phyloP scores from a whole-genome alignment of 2,113 vertebrate genomes.

The Lota lota region DNA sequence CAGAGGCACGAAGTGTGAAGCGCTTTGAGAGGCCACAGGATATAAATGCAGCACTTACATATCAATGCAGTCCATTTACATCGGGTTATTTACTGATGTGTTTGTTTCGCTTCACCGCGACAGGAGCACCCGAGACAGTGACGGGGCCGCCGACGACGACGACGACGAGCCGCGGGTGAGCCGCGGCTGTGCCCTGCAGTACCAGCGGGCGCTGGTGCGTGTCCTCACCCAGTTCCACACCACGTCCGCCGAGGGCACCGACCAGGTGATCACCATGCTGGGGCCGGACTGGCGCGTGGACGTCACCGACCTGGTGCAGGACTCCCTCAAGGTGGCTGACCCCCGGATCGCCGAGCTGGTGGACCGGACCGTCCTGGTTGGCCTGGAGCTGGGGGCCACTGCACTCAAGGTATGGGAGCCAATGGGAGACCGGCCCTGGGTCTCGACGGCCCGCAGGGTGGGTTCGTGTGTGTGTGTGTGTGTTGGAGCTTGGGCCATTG shows the following conservation, averaged over 20 bases:
- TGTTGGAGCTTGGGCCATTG: neutral
- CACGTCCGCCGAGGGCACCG: conserved; percentile 86
- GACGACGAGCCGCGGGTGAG: conserved; percentile 83
- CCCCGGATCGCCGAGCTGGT: conserved; percentile 88
- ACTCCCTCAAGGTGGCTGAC: conserved; percentile 89
- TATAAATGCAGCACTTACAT: too few relatives aligned
- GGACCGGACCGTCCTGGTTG: conserved; percentile 86
- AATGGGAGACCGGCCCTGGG: too few relatives aligned
- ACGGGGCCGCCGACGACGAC: conserved; percentile 76
- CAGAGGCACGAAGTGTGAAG: too few relatives aligned
- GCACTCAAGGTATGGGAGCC: conserved; percentile 82
- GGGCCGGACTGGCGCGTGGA: conserved; percentile 97
- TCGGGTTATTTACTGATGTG: too few relatives aligned
- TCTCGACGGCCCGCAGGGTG: neutral
- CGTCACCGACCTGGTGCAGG: conserved; percentile 93
- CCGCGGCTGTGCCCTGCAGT: conserved; percentile 93
- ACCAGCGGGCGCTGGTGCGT: conserved; percentile 88
- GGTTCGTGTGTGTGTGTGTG: neutral
- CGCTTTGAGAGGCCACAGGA: too few relatives aligned
- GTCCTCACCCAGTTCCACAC: conserved; percentile 99
- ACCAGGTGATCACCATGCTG: conserved; percentile 97
- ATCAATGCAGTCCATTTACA: too few relatives aligned
- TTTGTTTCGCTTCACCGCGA: neutral
- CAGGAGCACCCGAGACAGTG: conserved; percentile 90
- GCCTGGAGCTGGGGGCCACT: conserved; percentile 87